Base-by-base conservation (phyloP, 2,888 invertebrate species). In the Synergus gifuensis region DNA sequence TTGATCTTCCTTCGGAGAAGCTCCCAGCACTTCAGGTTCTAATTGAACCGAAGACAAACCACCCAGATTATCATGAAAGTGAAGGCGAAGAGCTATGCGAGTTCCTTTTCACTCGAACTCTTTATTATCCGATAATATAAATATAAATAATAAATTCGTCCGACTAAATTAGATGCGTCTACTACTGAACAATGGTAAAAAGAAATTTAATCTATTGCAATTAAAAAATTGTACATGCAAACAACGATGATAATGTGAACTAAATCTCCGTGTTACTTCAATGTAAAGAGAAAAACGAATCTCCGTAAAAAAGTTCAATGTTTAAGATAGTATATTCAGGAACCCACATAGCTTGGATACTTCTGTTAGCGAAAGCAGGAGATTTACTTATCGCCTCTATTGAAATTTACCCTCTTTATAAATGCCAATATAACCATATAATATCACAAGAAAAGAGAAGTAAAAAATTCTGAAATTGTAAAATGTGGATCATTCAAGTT, bases 331-430 rank as follows among this genome's bases (percentile, higher is more conserved):
- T 14, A 22, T 14, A 62, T 12, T 36, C 40, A 36, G 73, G 73
- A 73, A 73, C 54, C 28, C 73, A 58, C 73, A 58, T 73, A 54
- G 73, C 54, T 69, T 69, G 49, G 46, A 69, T 49, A 69, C 69
- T 69, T 69, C 69, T 49, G 69, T 69, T 28, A 49, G 28, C 16
- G 46, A 46, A 36, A 54, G n/a, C 54, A 58, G 36, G 54, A 73
- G 54, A 73, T 28, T 28, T 36, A 46, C 69, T 69, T 69, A 69
- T 69, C 69, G 49, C 69, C 69, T 69, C 9, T 36, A 44, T 69
- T 49, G 16, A 69, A 49, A 28, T 69, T 4, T n/a, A 16, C 7
- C 49, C 16, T 12, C 14, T 44, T 44, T 67, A 67, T 44, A 4
- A 46, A 67, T 67, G 64, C 36, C 40, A n/a, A 12, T 36, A 9